Evolutionary conservation across 2,797 vertebrate species (phyloP).

Genomic region (Squalus acanthias): DNA sequence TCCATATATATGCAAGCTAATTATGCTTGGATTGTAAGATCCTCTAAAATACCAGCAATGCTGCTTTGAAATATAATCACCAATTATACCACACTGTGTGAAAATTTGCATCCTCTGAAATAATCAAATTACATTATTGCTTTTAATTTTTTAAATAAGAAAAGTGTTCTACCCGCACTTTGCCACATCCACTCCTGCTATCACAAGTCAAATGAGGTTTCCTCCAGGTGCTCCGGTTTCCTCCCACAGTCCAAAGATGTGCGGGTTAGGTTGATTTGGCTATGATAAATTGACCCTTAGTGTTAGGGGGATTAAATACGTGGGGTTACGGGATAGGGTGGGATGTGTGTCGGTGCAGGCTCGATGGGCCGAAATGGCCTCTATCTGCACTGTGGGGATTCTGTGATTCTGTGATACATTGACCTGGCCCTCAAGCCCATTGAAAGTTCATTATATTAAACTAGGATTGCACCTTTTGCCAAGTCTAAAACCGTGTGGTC

Average conservation of each 20-base stretch:
- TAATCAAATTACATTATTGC: background rate
- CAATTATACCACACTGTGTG: background rate
- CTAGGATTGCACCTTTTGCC: background rate
- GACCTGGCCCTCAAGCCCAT: background rate
- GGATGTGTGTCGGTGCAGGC: too few species aligned
- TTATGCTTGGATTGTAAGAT: background rate
- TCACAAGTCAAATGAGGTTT: background rate
- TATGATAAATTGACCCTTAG: too few species aligned
- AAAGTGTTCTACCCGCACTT: background rate
- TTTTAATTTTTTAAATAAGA: background rate
- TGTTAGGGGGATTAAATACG: too few species aligned
- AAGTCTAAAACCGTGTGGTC: background rate
- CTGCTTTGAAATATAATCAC: background rate
- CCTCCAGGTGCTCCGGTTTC: too few species aligned
- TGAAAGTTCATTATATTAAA: background rate
- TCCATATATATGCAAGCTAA: background rate
- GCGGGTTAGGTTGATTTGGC: too few species aligned
- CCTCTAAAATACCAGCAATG: background rate
- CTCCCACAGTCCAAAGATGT: too few species aligned
- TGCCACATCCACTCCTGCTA: background rate
- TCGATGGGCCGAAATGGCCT: too few species aligned
- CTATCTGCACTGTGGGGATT: too few species aligned
- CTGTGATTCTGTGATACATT: background rate
- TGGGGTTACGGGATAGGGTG: too few species aligned
- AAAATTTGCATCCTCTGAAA: too few species aligned